Base-by-base conservation (phyloP, 2,888 invertebrate genomes). In the Orthosia cruda region DNA sequence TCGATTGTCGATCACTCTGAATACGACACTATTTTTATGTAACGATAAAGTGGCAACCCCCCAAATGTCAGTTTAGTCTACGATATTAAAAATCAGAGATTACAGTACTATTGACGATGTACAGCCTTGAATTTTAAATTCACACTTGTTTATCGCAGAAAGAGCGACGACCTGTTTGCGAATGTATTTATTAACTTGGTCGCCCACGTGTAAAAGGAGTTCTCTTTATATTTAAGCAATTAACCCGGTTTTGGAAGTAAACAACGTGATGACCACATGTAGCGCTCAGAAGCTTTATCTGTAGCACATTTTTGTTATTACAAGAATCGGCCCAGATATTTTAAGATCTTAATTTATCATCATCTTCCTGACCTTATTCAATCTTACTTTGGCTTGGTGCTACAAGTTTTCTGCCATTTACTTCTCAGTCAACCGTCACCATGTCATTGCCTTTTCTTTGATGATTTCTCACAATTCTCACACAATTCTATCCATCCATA, bases 41-140 rank as follows among this genome's bases (percentile, higher is more conserved):
- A 9, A 40, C 40, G 9, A 9, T 9, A 9, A 40, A 40, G 40
- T 40, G 9, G 7, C 9, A 40, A 9, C 1, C 40, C 40, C 5
- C 40, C 9, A 40, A 40, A 40, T 9, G 7, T 40, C 40, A 40
- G 9, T 40, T 40, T 9, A 9, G 40, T 40, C 40, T 40, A 40
- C 40, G 40, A 40, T 9, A 40, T 40, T 4, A 40, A 9, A 9
- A 40, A 40, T 40, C 9, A 40, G 40, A 40, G 40, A 40, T 40
- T 40, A 69, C 71, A 64, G 54, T 58, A 47, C 23, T 32, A 45
- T 61, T 66, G 71, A 23, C 20, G 55, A 45, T 45, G 20, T 52
- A 54, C 54, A 77, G 68, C 87, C 88, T 87, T 86, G 84, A 80
- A 69, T 70, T 72, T 75, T 75, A 83, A 87, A 87, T 83, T 85